phyloP scores from a whole-genome alignment of 1,140 invertebrate species.

The Aphaenogaster ashmeadi region DNA sequence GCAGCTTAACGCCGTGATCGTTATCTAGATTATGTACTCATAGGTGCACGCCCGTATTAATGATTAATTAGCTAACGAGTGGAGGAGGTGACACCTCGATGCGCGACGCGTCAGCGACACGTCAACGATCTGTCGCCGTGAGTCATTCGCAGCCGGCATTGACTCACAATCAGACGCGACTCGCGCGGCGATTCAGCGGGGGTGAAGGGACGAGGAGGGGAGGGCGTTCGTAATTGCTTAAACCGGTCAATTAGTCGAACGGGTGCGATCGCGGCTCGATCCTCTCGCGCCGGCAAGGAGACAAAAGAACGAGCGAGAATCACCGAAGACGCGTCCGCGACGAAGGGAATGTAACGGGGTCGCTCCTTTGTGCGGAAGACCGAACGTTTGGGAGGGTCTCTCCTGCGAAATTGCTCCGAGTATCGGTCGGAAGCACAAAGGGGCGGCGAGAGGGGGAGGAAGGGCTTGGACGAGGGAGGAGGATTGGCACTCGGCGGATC shows the following conservation, averaged over 20 bases:
- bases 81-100: constrained; percentile 5
- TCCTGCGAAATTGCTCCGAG: constrained; percentile 17
- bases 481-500: constrained; percentile 1
- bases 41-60: neutral
- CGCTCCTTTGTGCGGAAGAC: neutral
- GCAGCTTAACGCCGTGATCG: neutral
- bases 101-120: constrained; percentile 18
- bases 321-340: neutral
- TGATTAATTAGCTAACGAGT: constrained; percentile 9
- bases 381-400: neutral
- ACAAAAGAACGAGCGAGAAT: neutral
- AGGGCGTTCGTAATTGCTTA: constrained; percentile 27
- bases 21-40: neutral
- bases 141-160: constrained; percentile 43
- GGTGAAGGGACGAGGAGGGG: neutral
- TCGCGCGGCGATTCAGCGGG: constrained; percentile 22
- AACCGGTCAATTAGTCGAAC: constrained; percentile 43
- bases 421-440: neutral
- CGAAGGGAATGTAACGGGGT: neutral
- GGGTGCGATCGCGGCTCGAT: constrained; percentile 45
- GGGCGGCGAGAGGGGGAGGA: no score
- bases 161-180: constrained; percentile 11
- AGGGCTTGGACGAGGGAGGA: neutral
- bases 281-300: neutral
- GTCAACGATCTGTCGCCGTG: constrained; percentile 16